Percentiles rank a stretch among this genome's conserved stretches.
These are phyloP conservation scores for Sebastes diploproa DNA, from an alignment of 2,797 vertebrate genomes.

Conservation along the genomic window DNA sequence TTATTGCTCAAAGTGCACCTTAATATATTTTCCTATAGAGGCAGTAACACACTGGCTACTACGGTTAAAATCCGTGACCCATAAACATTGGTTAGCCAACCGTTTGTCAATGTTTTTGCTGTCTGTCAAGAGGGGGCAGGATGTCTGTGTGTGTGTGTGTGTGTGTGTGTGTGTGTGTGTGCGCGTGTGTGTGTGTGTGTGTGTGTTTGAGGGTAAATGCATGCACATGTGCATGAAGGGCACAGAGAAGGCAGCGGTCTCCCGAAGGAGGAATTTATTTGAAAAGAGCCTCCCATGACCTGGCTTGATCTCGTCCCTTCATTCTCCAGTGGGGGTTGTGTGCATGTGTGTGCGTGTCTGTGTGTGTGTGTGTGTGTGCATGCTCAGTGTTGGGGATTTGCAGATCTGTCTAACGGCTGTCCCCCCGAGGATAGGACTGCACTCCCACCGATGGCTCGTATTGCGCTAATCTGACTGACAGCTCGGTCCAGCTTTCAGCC, in stretches of 20 bases:
- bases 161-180: not conserved
- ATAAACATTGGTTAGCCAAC: constrained; percentile 7
- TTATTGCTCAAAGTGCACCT: not conserved
- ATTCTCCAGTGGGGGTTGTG: constrained; percentile 44
- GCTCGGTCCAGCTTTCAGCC: constrained; percentile 41
- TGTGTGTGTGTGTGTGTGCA: not conserved
- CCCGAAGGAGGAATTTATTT: constrained; percentile 60
- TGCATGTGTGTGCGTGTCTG: not conserved
- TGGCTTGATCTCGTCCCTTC: constrained; percentile 61
- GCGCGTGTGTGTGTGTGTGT: constrained; percentile 4
- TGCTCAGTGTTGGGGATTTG: constrained; percentile 49
- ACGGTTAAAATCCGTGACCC: constrained; percentile 17
- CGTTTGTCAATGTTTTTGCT: constrained; percentile 28
- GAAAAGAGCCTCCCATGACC: constrained; percentile 66
- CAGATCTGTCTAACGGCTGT: constrained; percentile 47
- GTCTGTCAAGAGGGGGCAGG: not conserved
- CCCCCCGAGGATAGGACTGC: constrained; percentile 12
- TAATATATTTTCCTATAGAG: not conserved
- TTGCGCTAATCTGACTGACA: constrained; percentile 63
- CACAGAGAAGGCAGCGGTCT: constrained; percentile 55
- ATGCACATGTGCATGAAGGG: constrained; percentile 63
- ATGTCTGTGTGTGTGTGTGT: not conserved
- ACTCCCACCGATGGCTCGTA: constrained; percentile 39
- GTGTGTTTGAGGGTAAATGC: constrained; percentile 5
- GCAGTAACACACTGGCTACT: not conserved